These are phyloP conservation scores for Phocoena sinus DNA, from an alignment of 2,113 vertebrate species.

Conservation along the genomic window DNA sequence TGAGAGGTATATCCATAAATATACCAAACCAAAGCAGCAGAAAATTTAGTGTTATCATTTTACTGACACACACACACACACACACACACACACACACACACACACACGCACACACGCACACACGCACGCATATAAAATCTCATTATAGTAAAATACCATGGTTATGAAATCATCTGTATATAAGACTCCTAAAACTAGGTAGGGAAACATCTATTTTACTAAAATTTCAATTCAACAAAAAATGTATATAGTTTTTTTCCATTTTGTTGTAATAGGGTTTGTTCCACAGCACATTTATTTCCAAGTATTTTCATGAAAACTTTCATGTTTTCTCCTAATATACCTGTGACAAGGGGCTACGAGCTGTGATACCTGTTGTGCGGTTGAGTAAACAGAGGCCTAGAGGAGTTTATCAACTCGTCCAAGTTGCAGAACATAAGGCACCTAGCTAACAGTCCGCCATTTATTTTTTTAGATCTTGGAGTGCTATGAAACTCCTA, in stretches of 20 bases:
- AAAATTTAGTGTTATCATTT: background rate
- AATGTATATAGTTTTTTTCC: background rate
- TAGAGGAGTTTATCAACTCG: background rate
- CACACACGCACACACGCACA: background rate
- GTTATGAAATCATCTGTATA: background rate
- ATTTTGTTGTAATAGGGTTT: background rate
- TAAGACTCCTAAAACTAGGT: background rate
- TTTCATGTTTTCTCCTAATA: background rate
- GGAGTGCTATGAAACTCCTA: background rate
- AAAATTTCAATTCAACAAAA: conserved; percentile 6
- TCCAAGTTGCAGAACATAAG: background rate
- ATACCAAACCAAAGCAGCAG: background rate
- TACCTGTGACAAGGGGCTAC: background rate
- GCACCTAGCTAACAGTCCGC: background rate
- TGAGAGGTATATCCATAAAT: background rate
- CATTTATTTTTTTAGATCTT: background rate
- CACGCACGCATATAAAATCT: background rate
- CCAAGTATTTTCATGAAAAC: background rate
- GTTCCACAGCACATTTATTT: background rate
- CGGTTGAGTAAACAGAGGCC: background rate
- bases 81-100: background rate
- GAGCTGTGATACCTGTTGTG: background rate
- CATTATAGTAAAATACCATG: background rate
- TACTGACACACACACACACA: background rate
- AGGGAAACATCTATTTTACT: background rate